Base-by-base conservation (phyloP, 2,113 vertebrate genomes). In the Mohoua ochrocephala region DNA sequence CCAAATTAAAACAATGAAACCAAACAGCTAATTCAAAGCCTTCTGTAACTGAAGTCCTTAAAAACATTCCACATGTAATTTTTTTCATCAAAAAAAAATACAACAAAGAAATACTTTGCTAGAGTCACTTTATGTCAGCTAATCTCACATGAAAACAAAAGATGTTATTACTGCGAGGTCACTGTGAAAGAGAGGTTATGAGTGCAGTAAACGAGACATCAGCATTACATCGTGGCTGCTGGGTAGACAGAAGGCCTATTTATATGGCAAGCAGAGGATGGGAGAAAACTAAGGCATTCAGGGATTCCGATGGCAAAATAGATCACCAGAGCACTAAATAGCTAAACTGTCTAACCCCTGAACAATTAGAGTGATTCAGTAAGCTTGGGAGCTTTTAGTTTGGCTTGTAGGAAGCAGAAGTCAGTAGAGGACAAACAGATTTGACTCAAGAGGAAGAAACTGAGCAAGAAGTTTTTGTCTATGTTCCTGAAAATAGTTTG, bases 211-310 rank as follows among this genome's bases (percentile, higher is more conserved):
- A 81, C 7, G 37, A 83, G 74, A 59, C 88, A 83, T 75, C 80
- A 85, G 61, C 70, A 92, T 93, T 87, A 54, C 96, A 73, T 87
- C 93, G 50, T 74, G 15, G 93, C 59, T 82, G 16, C 65, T 81
- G 57, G 73, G 67, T 35, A 81, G 83, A 93, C 94, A 96, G 91
- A 95, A 92, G 84, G 39, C 41, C 80, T 61, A 80, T 96, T 97
- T 93, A 78, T 83, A 42, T 93, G 80, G 39, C 50, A 59, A n/a
- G 91, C 44, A 71, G 90, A 56, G 77, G 87, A 89, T 70, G 53
- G 78, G 68, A 71, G 31, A 92, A 92, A 79, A 96, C 2, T 6
- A 92, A 95, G 90, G 74, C 67, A 74, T 93, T 80, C 85, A 87
- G 90, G 71, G 61, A 64, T 87, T 78, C 83, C 33, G 65, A 61